Base-by-base conservation (phyloP, 2,797 vertebrate genomes). In the Spizella passerina region DNA sequence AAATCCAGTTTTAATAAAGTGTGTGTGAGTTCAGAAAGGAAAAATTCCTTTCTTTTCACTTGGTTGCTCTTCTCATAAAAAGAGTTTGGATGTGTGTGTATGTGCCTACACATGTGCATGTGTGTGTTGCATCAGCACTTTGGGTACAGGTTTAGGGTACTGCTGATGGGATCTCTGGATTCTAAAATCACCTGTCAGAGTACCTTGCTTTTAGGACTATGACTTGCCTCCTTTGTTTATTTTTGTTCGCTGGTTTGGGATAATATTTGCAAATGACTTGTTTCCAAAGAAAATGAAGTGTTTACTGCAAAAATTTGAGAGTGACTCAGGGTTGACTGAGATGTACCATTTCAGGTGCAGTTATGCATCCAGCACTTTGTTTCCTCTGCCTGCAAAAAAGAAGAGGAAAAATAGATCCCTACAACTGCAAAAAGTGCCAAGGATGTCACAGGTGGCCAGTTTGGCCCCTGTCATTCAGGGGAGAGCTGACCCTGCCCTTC, bases 71-170 rank as follows among this genome's bases (percentile, higher is more conserved):
- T 63, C 21, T 69, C 39, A 16, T 72, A 6, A 52, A 9, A 47
- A 53, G 41, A 39, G 7, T 18, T 12, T 5, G 30, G 24, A 6
- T 47, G 55, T 76, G 18, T 57, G 30, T 4, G 1, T 22, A 2
- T 27, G 14, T 32, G 29, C 49, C 39, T 34, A 7, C 0, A 1
- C 6, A n/a, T 3, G 14, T 56, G 15, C 19, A 2, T 4, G 10
- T 61, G 26, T 9, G 1, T 4, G 12, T 44, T 88, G 49, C 41
- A 20, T 39, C 53, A n/a, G 22, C 4, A 0, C 44, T 64, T 49
- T 11, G 30, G 27, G 39, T 19, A 9, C 24, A 59, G n/a, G 3
- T 46, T 60, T 68, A 53, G 29, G 32, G 16, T 29, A 10, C 19
- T 53, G n/a, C 43, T 26, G 26, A 9, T 32, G 30, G 17, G 30